Evolutionary conservation across 2,113 vertebrate genomes (phyloP), one percentile per base, ranked within the genome.

Genomic region (Rostratula benghalensis): DNA sequence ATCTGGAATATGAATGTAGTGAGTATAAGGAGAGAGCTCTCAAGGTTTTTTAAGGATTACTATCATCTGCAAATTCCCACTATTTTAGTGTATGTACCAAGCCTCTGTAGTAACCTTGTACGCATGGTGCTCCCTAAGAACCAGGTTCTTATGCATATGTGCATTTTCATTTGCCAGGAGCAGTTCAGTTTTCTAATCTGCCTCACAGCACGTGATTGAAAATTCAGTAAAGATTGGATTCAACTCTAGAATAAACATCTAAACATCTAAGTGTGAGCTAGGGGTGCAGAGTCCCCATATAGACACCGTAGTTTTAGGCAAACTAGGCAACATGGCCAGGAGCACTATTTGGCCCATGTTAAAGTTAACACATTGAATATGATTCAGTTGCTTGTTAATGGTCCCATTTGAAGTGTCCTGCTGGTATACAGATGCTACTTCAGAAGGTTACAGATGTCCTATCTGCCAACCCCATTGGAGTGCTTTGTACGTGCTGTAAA

Each of bases 1-100:
- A n/a, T 33, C 51, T 81, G 46, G 21, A 70, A 45, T 83, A 2
- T 7, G 61, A 67, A 21, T 3, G 1, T 46, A 78, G 24, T 30
- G 45, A 45, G 48, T 60, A 4, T n/a, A 65, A 83, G 5, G 10
- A 76, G 41, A 61, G 27, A 86, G 21, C 5, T 77, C 45, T 50
- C 35, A 57, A 28, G 10, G 5, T 54, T 14, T 75, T 89, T 68
- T 63, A 24, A 43, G 7, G 13, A 35, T 48, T 84, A 19, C 24
- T 69, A 1, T 57, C 0, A 0, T 19, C 31, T 67, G 27, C 31
- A 65, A 27, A 50, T 83, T 33, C 25, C 39, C 13, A 54, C 1
- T 65, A 25, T 10, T 45, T 70, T 10, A 37, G 37, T 46, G 33
- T 56, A 10, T 17, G 12, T 28, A 56, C 30, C 19, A 39, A 43